Base-by-base conservation (phyloP, 2,797 vertebrate genomes). In the Melopsittacus undulatus region DNA sequence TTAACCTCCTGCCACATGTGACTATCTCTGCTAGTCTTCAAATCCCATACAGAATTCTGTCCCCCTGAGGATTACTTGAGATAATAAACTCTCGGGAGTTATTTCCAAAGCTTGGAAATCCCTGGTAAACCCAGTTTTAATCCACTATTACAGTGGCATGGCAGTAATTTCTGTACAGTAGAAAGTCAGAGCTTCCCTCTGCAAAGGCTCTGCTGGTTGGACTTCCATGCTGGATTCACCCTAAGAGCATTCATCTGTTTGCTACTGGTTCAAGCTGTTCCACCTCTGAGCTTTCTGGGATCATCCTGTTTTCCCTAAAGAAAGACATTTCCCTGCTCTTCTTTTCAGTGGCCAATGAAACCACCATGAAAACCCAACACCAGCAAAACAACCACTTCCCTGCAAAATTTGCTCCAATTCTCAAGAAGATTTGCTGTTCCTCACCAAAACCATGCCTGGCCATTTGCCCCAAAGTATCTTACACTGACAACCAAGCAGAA, bases 101-200 rank as follows among this genome's bases (percentile, higher is more conserved):
- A 64, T 83, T 91, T 87, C 48, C 72, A 72, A 92, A 78, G 38
- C 54, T 76, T 87, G 17, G 22, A 93, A 94, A 91, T 42, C 78
- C 36, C 19, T 83, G 17, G 34, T 67, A 87, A 93, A 89, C 80
- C 52, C 61, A 51, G 13, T 87, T 82, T 72, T 80, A 90, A 89
- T 91, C 78, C 61, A 68, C 26, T 69, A 57, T 85, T 89, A 64
- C 30, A 52, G 40, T 22, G 45, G 62, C 48, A 89, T 20, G 68
- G 57, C 77, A 83, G 51, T 63, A 49, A 83, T 84, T 84, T 93
- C 68, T 59, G 32, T 34, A 80, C 27, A 74, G 67, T 8, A 89
- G 11, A 52, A 92, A 83, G 24, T 48, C 48, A 61, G 3, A 27
- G 23, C 17, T 85, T 75, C 59, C 48, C 79, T 63, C 62, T 78